Conservation (phyloP, 2,113 vertebrate genomes). For the Tachuris rubrigastra region DNA sequence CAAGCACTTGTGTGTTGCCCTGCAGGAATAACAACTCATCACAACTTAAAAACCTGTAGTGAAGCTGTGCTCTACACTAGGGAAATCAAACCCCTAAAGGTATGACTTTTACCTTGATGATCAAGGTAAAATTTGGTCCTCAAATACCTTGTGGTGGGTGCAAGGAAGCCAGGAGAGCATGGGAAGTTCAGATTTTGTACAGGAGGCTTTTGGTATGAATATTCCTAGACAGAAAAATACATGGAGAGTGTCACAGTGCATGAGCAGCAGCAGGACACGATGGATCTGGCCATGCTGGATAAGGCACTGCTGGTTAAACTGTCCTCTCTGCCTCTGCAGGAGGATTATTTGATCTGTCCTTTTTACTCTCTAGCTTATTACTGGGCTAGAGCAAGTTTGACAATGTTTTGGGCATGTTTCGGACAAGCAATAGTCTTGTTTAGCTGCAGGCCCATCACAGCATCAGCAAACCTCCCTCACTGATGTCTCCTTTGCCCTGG, state of each 20-base stretch:
- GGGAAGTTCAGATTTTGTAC: background rate
- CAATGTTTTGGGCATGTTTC: background rate
- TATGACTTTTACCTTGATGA: background rate
- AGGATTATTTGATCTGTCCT: background rate
- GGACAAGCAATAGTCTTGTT: background rate
- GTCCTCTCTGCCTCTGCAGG: background rate
- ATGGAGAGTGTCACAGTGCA: fast-evolving
- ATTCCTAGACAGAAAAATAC: background rate
- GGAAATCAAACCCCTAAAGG: background rate
- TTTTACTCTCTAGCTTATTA: background rate
- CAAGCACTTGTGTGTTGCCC: background rate
- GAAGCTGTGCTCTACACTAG: background rate
- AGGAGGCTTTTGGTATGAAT: background rate
- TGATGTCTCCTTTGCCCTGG: background rate
- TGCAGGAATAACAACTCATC: background rate
- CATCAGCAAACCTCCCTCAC: background rate
- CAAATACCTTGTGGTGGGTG: background rate
- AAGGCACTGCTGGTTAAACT: background rate
- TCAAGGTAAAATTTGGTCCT: background rate
- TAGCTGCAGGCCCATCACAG: background rate
- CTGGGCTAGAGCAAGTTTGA: background rate
- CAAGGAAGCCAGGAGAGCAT: background rate
- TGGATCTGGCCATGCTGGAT: background rate
- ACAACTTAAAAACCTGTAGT: background rate
- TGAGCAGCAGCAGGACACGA: background rate